These are phyloP conservation scores for Oncopodura yosiiana DNA, from an alignment of 1,140 invertebrate species.

Conservation along the genomic window DNA sequence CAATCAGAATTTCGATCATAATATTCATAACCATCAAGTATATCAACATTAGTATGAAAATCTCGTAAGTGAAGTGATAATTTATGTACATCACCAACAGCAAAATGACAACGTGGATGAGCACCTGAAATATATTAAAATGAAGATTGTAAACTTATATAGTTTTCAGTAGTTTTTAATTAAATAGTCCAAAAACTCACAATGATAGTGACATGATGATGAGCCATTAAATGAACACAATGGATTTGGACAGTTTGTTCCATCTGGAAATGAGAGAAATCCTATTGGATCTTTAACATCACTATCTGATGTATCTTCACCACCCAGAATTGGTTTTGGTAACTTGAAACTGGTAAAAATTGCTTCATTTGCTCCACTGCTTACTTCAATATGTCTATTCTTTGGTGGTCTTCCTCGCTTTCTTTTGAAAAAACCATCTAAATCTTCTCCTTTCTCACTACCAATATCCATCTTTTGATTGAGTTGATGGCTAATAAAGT, in stretches of 20 bases:
- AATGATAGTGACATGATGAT: slow-evolving; percentile 59
- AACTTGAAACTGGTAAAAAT: slow-evolving; percentile 89
- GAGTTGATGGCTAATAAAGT: too few relatives aligned
- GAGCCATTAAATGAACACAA: slow-evolving; percentile 49
- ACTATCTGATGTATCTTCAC: slow-evolving; percentile 14
- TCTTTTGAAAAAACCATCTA: slow-evolving; percentile 74
- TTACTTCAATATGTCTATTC: slow-evolving; percentile 73
- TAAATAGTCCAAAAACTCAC: too few relatives aligned
- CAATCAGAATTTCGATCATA: slow-evolving; percentile 70
- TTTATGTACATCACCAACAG: slow-evolving; percentile 56
- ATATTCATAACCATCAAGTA: slow-evolving; percentile 69
- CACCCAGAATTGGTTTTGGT: slow-evolving; percentile 50
- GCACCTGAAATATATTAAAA: too few relatives aligned
- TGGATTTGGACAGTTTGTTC: slow-evolving; percentile 51
- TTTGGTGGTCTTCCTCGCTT: slow-evolving; percentile 84
- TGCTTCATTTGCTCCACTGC: slow-evolving; percentile 49
- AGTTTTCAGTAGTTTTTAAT: too few relatives aligned
- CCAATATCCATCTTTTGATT: slow-evolving; percentile 44
- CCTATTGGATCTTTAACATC: slow-evolving; percentile 35
- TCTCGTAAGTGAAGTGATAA: slow-evolving; percentile 63
- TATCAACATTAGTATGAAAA: slow-evolving; percentile 72
- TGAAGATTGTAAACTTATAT: too few relatives aligned
- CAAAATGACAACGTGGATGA: slow-evolving; percentile 60
- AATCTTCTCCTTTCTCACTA: slow-evolving; percentile 42
- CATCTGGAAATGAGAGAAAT: slow-evolving; percentile 40